Percentiles rank a stretch among this genome's conserved stretches.
Evolutionary conservation across 2,888 invertebrate genomes (phyloP).

Genomic region (Anthrax anthrax): DNA sequence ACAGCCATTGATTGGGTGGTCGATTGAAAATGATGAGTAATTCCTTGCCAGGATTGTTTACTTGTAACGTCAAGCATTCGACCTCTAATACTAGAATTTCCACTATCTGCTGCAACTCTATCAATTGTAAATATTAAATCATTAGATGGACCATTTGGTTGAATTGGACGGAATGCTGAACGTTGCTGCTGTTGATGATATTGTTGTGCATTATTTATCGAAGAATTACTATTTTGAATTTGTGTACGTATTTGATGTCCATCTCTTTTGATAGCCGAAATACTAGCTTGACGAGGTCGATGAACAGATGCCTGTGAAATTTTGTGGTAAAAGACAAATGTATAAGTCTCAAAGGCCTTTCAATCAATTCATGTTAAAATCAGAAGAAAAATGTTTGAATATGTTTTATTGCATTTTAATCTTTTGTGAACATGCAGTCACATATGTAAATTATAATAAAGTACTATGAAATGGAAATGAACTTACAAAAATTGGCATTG

Average conservation of each 20-base stretch:
- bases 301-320: conserved; percentile 24
- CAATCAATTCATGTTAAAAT: too few relatives aligned
- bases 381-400: too few relatives aligned
- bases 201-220: conserved; percentile 5
- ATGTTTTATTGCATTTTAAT: too few relatives aligned
- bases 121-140: conserved; percentile 4
- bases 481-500: conserved; percentile 23
- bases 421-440: too few relatives aligned
- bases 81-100: conserved; percentile 5
- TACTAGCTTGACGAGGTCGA: conserved; percentile 22
- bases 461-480: conserved; percentile 6
- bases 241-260: conserved; percentile 7
- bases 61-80: neutral
- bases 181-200: conserved; percentile 9
- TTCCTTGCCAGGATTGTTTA: conserved; percentile 5
- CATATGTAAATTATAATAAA: too few relatives aligned
- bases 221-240: conserved; percentile 3
- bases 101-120: conserved; percentile 4
- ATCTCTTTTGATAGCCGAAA: conserved; percentile 21
- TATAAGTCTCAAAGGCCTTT: too few relatives aligned
- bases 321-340: too few relatives aligned
- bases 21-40: conserved; percentile 7
- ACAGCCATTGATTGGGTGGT: conserved; percentile 20
- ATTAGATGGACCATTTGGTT: neutral
- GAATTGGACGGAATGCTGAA: conserved; percentile 4